Base-by-base conservation (phyloP, 1,140 invertebrate genomes). In the Ips nitidus region DNA sequence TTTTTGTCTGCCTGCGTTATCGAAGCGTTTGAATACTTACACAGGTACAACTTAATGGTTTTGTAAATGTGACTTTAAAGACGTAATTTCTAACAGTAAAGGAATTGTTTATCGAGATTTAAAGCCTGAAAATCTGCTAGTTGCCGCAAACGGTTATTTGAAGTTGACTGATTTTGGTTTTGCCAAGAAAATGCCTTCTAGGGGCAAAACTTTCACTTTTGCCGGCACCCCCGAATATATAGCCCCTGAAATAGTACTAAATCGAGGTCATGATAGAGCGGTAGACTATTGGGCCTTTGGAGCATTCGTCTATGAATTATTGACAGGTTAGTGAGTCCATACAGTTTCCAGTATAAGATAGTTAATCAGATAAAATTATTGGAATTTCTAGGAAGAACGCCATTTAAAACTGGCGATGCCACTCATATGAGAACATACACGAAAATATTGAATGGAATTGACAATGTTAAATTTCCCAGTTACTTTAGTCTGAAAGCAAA, bases 111-210 rank as follows among this genome's bases (percentile, higher is more conserved):
- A 97, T 80, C 84, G 95, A 75, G 96, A 98, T 83, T 85, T 98
- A 7, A 98, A 98, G 80, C 95, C 95, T 0, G 95, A 98, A 83
- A 98, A 98, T 80, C 83, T 98, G 56, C 89, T 98, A 82, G 82
- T 98, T 1, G 93, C 95, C 76, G 85, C 86, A 53, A 84, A 88
- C 64, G 96, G 96, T 64, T 98, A 97, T 76, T 88, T 97, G 39
- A 98, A 98, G 87, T 80, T 98, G 91, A 94, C 98, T 36, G 97
- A 98, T 82, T 98, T 98, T 83, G 96, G 97, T 22, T 98, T 98
- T 81, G 95, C 95, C 4, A 98, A 98, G 82, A 87, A 90, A 71
- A 85, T 98, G 58, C 86, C 88, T 1, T 80, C 83, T 1, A 85
- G 90, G 68, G 85, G 88, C 55, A 97, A 97, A 82, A 98, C 97